A percentile compares a stretch with the other conserved stretches of the same genome.
Conservation (phyloP, 2,888 invertebrate genomes). For the Drosophila macrospina region DNA sequence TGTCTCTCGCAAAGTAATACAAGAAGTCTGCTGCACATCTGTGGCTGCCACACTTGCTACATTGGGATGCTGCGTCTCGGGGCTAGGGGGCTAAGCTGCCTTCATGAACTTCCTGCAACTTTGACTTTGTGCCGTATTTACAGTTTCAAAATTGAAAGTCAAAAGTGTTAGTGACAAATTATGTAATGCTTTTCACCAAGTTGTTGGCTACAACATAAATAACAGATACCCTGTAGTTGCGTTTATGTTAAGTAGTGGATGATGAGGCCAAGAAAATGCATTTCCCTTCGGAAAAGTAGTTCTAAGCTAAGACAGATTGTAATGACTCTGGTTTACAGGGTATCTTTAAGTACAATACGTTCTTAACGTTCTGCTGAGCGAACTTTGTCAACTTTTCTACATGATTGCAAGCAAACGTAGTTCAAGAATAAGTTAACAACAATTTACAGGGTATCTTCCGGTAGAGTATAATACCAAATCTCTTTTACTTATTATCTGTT, state of each 20-base stretch:
- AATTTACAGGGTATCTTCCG: no score
- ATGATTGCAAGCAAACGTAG: no score
- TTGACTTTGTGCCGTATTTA: constrained; percentile 48
- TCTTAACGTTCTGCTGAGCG: no score
- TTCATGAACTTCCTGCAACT: constrained; percentile 58
- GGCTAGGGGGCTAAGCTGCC: constrained; percentile 37
- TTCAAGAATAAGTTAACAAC: no score
- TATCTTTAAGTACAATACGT: neutral
- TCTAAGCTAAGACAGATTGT: neutral
- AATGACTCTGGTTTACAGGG: neutral
- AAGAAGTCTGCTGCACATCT: constrained; percentile 55
- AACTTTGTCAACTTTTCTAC: no score
- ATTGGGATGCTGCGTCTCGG: constrained; percentile 7
- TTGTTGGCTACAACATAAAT: constrained; percentile 37
- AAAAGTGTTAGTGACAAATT: constrained; percentile 72
- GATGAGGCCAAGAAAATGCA: neutral
- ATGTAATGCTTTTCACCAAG: constrained; percentile 57
- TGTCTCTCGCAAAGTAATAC: constrained; percentile 36
- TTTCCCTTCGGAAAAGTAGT: neutral
- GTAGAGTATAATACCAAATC: no score
- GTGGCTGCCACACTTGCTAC: constrained; percentile 20
- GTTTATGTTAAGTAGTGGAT: no score
- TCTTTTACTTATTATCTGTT: no score
- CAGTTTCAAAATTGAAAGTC: constrained; percentile 64
- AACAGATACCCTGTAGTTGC: constrained; percentile 17